These are phyloP conservation scores for Spinus pinus DNA, from an alignment of 2,797 vertebrate species.

Conservation along the genomic window DNA sequence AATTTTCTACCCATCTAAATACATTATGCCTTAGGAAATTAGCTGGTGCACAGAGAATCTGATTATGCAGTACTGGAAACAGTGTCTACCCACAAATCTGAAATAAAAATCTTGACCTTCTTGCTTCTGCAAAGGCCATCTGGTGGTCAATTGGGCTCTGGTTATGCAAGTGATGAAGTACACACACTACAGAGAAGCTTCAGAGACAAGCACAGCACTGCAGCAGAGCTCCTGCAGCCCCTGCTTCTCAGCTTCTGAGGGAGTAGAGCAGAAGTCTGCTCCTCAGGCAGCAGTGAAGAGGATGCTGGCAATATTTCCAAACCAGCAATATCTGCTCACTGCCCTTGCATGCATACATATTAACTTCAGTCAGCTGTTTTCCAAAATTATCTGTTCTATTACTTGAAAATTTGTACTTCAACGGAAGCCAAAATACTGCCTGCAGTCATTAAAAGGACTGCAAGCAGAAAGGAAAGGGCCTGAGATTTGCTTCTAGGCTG, in stretches of 20 bases:
- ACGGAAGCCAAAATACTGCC: not conserved
- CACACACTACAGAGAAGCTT: not conserved
- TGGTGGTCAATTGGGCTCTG: not conserved
- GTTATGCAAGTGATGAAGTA: not conserved
- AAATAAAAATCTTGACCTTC: slow-evolving; percentile 23
- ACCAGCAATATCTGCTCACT: not conserved
- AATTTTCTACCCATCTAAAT: slow-evolving; percentile 9
- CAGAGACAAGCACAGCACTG: not conserved
- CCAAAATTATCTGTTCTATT: not conserved
- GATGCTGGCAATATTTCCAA: not conserved
- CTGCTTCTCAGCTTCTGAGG: not conserved
- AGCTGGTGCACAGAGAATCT: not conserved
- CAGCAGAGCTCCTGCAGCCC: not conserved
- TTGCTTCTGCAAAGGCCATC: not conserved
- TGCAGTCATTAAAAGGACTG: not conserved
- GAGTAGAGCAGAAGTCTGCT: not conserved
- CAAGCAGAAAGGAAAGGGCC: not conserved
- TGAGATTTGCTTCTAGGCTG: not conserved
- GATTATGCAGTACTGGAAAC: not conserved
- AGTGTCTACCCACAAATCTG: not conserved
- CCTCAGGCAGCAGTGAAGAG: not conserved
- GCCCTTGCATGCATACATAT: accelerated
- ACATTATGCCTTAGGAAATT: not conserved
- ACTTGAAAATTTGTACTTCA: not conserved
- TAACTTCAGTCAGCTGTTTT: not conserved